Base-by-base conservation (phyloP, 2,888 invertebrate species). In the Synergus itoensis region DNA sequence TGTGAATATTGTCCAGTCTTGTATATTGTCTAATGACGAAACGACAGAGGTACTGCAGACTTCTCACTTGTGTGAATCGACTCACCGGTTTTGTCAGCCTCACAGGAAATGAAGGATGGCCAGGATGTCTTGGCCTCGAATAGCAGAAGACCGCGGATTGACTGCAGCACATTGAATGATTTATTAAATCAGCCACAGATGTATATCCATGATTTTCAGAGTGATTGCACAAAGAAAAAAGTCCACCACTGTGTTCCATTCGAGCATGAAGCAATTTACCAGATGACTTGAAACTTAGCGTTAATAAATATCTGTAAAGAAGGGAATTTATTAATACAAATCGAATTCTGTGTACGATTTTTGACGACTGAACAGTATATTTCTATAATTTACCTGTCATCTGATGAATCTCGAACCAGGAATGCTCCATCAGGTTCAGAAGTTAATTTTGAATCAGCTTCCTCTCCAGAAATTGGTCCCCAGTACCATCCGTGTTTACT, bases 321-420 rank as follows among this genome's bases (percentile, higher is more conserved):
- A 75, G 43, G 36, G 45, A 57, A 21, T 16, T 48, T 65, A 16
- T 28, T 28, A 28, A 28, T 28, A 28, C 28, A 3, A 28, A 28
- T 28, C 28, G 28, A 28, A 28, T 28, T 28, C 28, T 28, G 28
- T 28, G 28, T 28, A 28, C 3, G 3, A 28, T 28, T 3, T 28
- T 28, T 28, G 28, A 28, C 28, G 28, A 28, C 3, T 28, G 28
- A 28, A 28, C 28, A 28, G 28, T 28, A 28, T 28, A 28, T 28
- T 28, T 28, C 3, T 18, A 16, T 53, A 4, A 1, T 75, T 41
- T 12, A 90, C 90, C 87, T 88, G 57, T 87, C 87, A 41, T 96
- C 95, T 28, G 96, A 95, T 4, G 96, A 96, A 90, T 97, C 96
- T n/a, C 96, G 93, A 7, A 97, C 95, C 80, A 97, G 92, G 92